Percentiles rank a stretch among this genome's conserved stretches.
These are phyloP conservation scores for Volucella zonaria DNA, from an alignment of 2,888 invertebrate species.

Conservation along the genomic window DNA sequence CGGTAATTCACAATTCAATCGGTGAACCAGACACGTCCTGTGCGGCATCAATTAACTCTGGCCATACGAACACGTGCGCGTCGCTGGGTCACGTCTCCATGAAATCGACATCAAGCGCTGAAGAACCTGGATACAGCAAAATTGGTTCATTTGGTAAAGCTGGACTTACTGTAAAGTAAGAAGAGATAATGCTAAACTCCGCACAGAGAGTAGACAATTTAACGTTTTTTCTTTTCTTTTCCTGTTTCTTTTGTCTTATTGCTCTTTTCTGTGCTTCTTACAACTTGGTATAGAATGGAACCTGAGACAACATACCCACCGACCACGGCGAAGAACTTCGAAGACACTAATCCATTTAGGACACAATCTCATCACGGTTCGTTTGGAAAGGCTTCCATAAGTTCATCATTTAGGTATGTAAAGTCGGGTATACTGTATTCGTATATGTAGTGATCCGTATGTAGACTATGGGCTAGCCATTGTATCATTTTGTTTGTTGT, in stretches of 20 bases:
- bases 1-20: conserved; percentile 81
- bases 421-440: conserved; percentile 21
- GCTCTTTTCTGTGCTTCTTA: conserved; percentile 22
- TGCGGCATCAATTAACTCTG: conserved; percentile 79
- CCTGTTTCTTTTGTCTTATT: conserved; percentile 3
- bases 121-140: conserved; percentile 81
- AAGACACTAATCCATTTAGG: conserved; percentile 82
- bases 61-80: conserved; percentile 78
- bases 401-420: conserved; percentile 81
- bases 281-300: conserved; percentile 80
- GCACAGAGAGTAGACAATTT: conserved; percentile 40
- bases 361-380: conserved; percentile 81
- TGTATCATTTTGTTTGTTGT: conserved; percentile 61
- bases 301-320: conserved; percentile 79
- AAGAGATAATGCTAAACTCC: conserved; percentile 61
- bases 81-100: conserved; percentile 82
- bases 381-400: conserved; percentile 83
- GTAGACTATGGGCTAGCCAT: conserved; percentile 42
- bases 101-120: conserved; percentile 82
- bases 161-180: conserved; percentile 82
- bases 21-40: conserved; percentile 77
- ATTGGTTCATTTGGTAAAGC: conserved; percentile 83
- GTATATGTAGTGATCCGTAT: not conserved
- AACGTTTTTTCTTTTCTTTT: conserved; percentile 26
- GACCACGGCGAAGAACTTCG: conserved; percentile 82